These are phyloP conservation scores for Tortricodes alternella DNA, from an alignment of 2,888 invertebrate genomes.

Conservation along the genomic window DNA sequence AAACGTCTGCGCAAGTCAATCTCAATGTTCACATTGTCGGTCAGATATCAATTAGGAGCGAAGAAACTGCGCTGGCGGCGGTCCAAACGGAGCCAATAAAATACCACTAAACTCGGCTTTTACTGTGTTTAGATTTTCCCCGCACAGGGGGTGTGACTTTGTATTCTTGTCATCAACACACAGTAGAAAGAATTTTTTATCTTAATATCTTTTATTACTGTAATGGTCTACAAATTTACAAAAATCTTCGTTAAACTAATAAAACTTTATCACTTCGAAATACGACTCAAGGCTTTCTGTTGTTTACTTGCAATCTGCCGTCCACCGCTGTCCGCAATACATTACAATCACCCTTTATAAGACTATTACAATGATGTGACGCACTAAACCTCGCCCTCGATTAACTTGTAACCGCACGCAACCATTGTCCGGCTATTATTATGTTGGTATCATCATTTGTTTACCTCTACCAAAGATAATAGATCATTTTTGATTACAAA, in stretches of 20 bases:
- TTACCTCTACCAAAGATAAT: not conserved
- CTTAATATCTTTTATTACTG: not conserved
- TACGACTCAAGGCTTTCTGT: not conserved
- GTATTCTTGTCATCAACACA: conserved; percentile 51
- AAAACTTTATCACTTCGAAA: too few relatives aligned
- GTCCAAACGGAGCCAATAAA: conserved; percentile 74
- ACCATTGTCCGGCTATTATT: conserved; percentile 23
- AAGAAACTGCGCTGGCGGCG: conserved; percentile 60
- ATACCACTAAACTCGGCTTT: conserved; percentile 68
- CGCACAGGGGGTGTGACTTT: conserved; percentile 48
- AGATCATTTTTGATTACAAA: too few relatives aligned
- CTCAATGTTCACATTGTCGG: conserved; percentile 53
- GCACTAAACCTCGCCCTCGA: conserved; percentile 58
- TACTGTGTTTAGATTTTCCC: conserved; percentile 73
- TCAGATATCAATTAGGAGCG: conserved; percentile 76
- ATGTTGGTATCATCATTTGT: conserved; percentile 12
- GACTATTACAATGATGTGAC: conserved; percentile 62
- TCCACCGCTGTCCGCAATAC: conserved; percentile 48
- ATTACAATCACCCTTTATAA: conserved; percentile 61
- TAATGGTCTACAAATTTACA: not conserved
- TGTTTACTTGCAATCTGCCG: conserved; percentile 35
- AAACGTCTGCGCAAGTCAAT: conserved; percentile 44
- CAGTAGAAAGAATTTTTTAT: not conserved
- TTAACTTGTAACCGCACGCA: conserved; percentile 56
- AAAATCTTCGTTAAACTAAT: not conserved